A percentile compares a stretch with the other conserved stretches of the same genome.
Conservation (phyloP, 2,113 vertebrate genomes). For the Procavia capensis region DNA sequence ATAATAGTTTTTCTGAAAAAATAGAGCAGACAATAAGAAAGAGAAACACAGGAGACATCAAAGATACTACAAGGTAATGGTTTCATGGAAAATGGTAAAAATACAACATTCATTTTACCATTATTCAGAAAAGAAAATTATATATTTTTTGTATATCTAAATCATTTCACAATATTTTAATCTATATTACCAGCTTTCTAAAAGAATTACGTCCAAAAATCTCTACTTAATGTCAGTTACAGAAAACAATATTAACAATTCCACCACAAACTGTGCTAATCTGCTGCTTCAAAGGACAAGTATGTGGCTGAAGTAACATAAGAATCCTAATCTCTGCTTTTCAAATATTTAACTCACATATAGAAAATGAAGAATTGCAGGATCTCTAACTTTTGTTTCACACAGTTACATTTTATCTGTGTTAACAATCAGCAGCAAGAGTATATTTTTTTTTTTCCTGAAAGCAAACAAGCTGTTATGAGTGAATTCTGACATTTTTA, state of each 20-base stretch:
- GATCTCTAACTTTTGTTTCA: slow-evolving; percentile 17
- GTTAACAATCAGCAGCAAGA: not conserved
- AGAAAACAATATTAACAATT: not conserved
- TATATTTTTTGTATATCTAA: not conserved
- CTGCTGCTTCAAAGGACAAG: not conserved
- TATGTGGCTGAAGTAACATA: not conserved
- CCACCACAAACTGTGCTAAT: not conserved
- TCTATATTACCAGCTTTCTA: not conserved
- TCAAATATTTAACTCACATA: slow-evolving; percentile 4
- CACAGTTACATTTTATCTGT: not conserved
- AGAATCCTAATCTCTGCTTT: not conserved
- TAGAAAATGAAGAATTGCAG: not conserved
- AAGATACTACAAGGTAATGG: not conserved
- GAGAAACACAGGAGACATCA: not conserved
- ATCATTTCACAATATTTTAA: not conserved
- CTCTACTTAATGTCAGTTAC: not conserved
- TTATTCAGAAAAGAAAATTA: not conserved
- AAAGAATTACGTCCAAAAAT: not conserved
- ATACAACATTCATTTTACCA: not conserved
- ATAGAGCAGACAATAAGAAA: not conserved
- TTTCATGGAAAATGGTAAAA: not conserved
- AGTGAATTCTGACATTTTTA: slow-evolving; percentile 32
- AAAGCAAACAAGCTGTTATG: slow-evolving; percentile 22
- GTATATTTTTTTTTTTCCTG: not conserved
- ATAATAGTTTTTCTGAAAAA: not conserved